These are phyloP conservation scores for Lobophora halterata DNA, from an alignment of 2,888 invertebrate genomes.

Conservation along the genomic window DNA sequence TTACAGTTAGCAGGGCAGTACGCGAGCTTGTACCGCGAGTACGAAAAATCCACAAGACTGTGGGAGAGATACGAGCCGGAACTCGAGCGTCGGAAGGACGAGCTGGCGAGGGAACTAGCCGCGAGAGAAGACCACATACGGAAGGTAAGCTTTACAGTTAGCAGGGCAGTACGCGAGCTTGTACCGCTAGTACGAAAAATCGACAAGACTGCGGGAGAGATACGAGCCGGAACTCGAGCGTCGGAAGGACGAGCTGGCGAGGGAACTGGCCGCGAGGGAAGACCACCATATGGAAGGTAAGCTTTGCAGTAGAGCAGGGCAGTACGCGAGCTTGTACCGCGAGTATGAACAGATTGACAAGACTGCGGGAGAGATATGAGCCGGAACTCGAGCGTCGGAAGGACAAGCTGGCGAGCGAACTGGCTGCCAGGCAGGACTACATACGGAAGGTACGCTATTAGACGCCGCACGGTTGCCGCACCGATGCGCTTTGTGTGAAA, in stretches of 20 bases:
- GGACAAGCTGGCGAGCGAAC: constrained; percentile 49
- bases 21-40: constrained; percentile 58
- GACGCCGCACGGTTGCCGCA: constrained; percentile 49
- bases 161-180: constrained; percentile 51
- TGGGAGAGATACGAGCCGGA: constrained; percentile 49
- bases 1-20: constrained; percentile 38
- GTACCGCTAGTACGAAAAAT: constrained; percentile 61
- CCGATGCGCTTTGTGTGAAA: constrained; percentile 47
- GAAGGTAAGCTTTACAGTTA: constrained; percentile 40
- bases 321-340: constrained; percentile 59
- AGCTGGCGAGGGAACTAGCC: constrained; percentile 49
- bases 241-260: constrained; percentile 50
- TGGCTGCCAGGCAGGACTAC: constrained; percentile 54
- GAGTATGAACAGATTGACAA: constrained; percentile 59
- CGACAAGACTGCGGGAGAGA: constrained; percentile 46
- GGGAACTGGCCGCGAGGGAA: constrained; percentile 53
- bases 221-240: constrained; percentile 49
- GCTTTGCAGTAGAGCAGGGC: constrained; percentile 22
- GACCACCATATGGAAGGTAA: constrained; percentile 57
- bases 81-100: constrained; percentile 49
- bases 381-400: constrained; percentile 50
- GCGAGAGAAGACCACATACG: constrained; percentile 58
- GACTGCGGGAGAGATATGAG: constrained; percentile 43
- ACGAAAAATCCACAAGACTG: constrained; percentile 51
- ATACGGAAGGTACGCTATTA: constrained; percentile 55